phyloP scores from a whole-genome alignment of 2,888 invertebrate genomes.

The Latrodectus hesperus region DNA sequence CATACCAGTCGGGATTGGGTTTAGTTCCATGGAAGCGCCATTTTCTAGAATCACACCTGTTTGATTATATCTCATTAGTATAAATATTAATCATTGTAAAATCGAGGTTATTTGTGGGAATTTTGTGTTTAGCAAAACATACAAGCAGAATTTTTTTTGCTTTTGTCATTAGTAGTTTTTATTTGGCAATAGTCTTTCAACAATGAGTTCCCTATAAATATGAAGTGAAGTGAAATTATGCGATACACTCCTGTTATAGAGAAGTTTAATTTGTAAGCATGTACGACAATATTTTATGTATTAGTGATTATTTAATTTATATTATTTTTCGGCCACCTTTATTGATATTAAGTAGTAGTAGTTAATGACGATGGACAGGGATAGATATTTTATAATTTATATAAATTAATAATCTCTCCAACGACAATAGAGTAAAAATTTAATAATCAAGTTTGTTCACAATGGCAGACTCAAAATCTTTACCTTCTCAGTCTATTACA shows the following conservation, averaged over 20 bases:
- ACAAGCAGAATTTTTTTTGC: too few species aligned
- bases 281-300: neutral
- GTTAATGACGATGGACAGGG: conserved; percentile 27
- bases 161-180: too few species aligned
- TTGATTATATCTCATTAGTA: too few species aligned
- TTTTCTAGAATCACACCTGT: too few species aligned
- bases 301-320: conserved; percentile 38
- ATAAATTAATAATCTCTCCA: conserved; percentile 10
- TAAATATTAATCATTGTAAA: too few species aligned
- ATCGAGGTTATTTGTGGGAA: too few species aligned
- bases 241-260: neutral
- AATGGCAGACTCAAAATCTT: conserved; percentile 47
- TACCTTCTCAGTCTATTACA: conserved; percentile 27
- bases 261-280: neutral
- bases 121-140: too few species aligned
- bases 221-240: neutral
- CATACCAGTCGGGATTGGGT: too few species aligned
- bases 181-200: neutral
- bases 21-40: too few species aligned
- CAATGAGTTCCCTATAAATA: neutral
- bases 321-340: conserved; percentile 48
- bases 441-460: conserved; percentile 9
- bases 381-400: neutral
- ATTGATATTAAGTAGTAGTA: conserved; percentile 20
- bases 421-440: neutral